Base-by-base conservation (phyloP, 2,888 invertebrate genomes). In the Agapostemon virescens region DNA sequence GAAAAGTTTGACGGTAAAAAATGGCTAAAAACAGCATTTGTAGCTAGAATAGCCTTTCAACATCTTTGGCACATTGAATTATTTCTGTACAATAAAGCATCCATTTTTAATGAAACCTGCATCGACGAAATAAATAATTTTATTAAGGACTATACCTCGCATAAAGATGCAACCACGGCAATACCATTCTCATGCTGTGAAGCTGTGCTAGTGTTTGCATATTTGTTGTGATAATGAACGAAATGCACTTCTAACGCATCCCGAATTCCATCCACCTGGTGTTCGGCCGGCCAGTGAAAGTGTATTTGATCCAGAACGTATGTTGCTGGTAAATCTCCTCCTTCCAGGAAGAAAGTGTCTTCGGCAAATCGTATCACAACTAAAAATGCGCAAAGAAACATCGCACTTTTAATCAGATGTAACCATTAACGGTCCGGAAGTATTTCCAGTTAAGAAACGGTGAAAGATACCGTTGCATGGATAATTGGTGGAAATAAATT, bases 251-350 rank as follows among this genome's bases (percentile, higher is more conserved):
- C 96, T 84, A 95, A 90, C 0, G 95, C 94, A 87, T 93, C 94
- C 79, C 95, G 90, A 77, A 87, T 93, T 15, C 95, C 95, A 81
- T 97, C 95, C 23, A 97, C 93, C 0, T 95, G 95, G 90, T 98
- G 97, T 90, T 98, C 97, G 0, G 97, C 96, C 69, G 95, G 95
- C 97, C 97, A 97, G 90, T 97, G 97, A 92, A 97, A 96, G 90
- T 97, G 97, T 69, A 97, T 93, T 91, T 97, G 96, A 76, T 96
- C 95, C 70, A 97, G 93, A 1, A 94, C 90, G 90, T 95, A 97
- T 2, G 91, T 89, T 42, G 94, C 93, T 61, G 93, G 91, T 66
- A 96, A 91, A 4, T 94, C 95, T 0, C 96, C 96, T 0, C 96
- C 96, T 69, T 88, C 89, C 11, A 94, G 84, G 42, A 83, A 77